Base-by-base conservation (phyloP, 2,797 vertebrate genomes). In the Labeo calbasu region DNA sequence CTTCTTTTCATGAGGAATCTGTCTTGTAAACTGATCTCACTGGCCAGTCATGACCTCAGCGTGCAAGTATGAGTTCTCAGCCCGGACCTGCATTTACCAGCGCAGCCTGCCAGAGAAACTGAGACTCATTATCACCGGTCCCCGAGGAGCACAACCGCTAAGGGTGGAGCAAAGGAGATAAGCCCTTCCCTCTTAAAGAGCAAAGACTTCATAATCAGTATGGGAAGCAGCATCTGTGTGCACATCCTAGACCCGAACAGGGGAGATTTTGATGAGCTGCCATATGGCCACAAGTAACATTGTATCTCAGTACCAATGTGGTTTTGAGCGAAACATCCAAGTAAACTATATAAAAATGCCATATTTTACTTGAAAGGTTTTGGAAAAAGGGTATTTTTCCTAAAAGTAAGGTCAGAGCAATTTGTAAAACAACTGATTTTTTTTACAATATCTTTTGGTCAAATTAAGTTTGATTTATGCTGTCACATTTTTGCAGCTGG, bases 11-110 rank as follows among this genome's bases (percentile, higher is more conserved):
- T 88, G 86, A 93, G 88, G 90, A 93, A 90, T 90, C 88, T 81
- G 88, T 90, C 88, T 88, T 89, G 93, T 94, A 95, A 95, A 93
- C 88, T 0, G 91, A 95, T 92, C 91, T 66, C 80, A 87, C 91
- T 89, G 90, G 88, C 89, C 90, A 94, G 91, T 90, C 85, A 89
- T 95, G 93, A 95, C 93, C 93, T 95, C 94, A 95, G 91, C 87
- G 87, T 89, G 79, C 77, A 92, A 94, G 91, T 88, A 94, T 93
- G 93, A 93, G 88, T 89, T 78, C 90, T 90, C 84, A 79, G 90
- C 87, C 50, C 86, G 90, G 90, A 92, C 83, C 75, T 79, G 79
- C 88, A 79, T 91, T 93, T 91, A 89, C 92, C 90, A 91, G 90
- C 86, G 78, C 8, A 43, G 89, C 88, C 91, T 90, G 92, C 84